phyloP scores from a whole-genome alignment of 2,888 invertebrate genomes.

The Melipona bicolor region DNA sequence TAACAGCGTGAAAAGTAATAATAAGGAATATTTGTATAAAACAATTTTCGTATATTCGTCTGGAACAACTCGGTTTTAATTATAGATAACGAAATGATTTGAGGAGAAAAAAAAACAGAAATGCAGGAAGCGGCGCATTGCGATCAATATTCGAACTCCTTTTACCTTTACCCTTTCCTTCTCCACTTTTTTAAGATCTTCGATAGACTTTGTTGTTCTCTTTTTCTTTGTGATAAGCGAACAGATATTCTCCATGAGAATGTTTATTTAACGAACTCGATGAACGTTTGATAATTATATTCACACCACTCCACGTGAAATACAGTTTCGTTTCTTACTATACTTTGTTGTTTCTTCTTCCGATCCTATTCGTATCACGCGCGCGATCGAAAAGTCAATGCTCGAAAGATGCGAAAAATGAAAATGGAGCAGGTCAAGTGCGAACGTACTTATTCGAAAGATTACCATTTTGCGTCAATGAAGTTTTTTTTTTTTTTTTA shows the following conservation, averaged over 20 bases:
- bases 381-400: neutral
- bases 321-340: conserved; percentile 54
- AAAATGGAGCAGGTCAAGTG: conserved; percentile 19
- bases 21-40: conserved; percentile 48
- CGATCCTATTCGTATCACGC: neutral
- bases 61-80: neutral
- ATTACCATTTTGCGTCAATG: neutral
- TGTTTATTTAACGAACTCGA: conserved; percentile 42
- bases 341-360: neutral
- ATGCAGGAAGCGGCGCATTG: neutral
- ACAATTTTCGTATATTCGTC: neutral
- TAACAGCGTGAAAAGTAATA: conserved; percentile 42
- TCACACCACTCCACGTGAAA: conserved; percentile 42
- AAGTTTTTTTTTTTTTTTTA: neutral
- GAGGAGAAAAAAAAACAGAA: neutral
- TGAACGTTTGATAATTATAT: conserved; percentile 50
- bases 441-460: conserved; percentile 17
- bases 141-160: conserved; percentile 18
- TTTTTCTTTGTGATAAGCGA: conserved; percentile 39
- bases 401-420: conserved; percentile 12
- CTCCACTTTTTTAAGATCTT: neutral
- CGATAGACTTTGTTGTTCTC: conserved; percentile 15
- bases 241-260: conserved; percentile 48
- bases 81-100: neutral
- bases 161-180: conserved; percentile 5